phyloP scores from a whole-genome alignment of 2,888 invertebrate genomes.

The Tinea pellionella region DNA sequence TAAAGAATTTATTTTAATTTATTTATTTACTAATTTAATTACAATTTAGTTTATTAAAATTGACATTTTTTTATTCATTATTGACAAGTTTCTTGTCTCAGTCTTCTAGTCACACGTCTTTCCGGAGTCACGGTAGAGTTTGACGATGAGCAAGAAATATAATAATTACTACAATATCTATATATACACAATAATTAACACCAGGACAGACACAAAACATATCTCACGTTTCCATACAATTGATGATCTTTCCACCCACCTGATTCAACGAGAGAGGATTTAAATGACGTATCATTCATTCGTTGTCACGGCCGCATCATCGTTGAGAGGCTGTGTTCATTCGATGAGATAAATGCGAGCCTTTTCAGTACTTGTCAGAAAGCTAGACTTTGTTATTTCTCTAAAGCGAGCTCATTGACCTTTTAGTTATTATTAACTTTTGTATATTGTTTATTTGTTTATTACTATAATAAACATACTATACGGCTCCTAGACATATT shows the following conservation, averaged over 20 bases:
- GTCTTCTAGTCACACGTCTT: no score
- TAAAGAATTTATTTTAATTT: no score
- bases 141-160: no score
- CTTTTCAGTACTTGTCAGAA: slow-evolving; percentile 43
- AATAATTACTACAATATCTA: no score
- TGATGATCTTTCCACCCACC: slow-evolving; percentile 9
- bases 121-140: no score
- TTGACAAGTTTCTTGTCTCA: no score
- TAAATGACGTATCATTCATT: slow-evolving; percentile 51
- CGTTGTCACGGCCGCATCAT: slow-evolving; percentile 37
- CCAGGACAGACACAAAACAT: neutral
- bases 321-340: slow-evolving; percentile 27
- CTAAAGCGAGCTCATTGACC: neutral
- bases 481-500: no score
- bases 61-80: no score
- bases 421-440: neutral
- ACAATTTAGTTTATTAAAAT: no score
- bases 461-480: neutral
- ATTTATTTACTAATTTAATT: no score
- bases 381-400: slow-evolving; percentile 17
- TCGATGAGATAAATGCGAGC: slow-evolving; percentile 48
- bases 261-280: slow-evolving; percentile 23
- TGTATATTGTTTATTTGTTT: neutral
- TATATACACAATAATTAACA: slow-evolving; percentile 2
- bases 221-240: slow-evolving; percentile 1